Evolutionary conservation across 2,113 vertebrate genomes (phyloP).

Genomic region (Saguinus midas): DNA sequence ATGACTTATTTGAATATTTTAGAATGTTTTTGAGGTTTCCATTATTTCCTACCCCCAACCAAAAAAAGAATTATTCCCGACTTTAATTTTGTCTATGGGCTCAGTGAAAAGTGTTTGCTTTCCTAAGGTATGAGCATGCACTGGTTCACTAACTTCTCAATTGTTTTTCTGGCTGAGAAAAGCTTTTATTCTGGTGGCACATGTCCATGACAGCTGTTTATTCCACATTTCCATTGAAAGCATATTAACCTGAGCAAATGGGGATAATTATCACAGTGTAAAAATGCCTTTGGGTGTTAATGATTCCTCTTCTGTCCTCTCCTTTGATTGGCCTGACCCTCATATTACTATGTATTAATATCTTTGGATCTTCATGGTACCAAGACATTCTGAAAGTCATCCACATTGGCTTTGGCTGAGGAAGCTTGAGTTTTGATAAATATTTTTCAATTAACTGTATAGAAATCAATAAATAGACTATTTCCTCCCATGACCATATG

Average conservation of each 20-base stretch:
- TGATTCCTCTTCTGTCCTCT: background rate
- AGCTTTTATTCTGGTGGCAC: background rate
- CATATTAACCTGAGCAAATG: constrained; percentile 32
- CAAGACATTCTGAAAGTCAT: background rate
- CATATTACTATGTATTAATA: background rate
- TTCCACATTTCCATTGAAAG: constrained; percentile 34
- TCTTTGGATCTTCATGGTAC: background rate
- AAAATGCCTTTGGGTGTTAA: constrained; percentile 28
- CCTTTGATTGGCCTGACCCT: background rate
- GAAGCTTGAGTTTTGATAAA: background rate
- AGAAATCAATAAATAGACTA: background rate
- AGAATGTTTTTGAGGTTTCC: background rate
- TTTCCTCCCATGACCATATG: background rate
- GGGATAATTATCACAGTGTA: background rate
- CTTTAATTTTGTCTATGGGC: constrained; percentile 10
- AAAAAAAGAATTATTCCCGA: background rate
- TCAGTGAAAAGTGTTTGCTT: constrained; percentile 44
- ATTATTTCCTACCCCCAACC: background rate
- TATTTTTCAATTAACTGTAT: background rate
- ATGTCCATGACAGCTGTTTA: constrained; percentile 44
- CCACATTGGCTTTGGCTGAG: background rate
- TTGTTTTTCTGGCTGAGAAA: constrained; percentile 13
- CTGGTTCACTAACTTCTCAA: background rate
- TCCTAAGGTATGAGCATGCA: background rate
- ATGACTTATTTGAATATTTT: background rate